Evolutionary conservation across 2,113 vertebrate species (phyloP).

Genomic region (Ictidomys tridecemlineatus): DNA sequence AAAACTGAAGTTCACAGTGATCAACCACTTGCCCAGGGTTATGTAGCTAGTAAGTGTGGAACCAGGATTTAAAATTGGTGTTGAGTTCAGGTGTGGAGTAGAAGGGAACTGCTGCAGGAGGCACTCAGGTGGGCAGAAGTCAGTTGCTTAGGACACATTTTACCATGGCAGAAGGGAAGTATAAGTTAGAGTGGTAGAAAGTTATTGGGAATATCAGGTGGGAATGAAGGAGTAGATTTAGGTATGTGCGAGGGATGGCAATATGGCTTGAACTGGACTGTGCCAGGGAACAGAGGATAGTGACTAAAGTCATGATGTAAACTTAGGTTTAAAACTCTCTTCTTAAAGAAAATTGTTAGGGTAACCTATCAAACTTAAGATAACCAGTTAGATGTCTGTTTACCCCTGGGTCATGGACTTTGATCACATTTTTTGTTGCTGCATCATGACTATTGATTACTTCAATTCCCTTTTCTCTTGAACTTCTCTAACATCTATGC

Average conservation of each 20-base stretch:
- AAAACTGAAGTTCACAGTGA: not conserved
- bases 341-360: not conserved
- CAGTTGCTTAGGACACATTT: not conserved
- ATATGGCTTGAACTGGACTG: not conserved
- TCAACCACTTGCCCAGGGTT: not conserved
- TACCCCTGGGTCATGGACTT: not conserved
- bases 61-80: not conserved
- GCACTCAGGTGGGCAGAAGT: rapidly evolving
- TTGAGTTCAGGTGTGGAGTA: not conserved
- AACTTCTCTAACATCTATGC: not conserved
- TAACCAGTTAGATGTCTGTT: constrained; percentile 1
- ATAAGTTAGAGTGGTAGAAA: not conserved
- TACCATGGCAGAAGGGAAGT: not conserved
- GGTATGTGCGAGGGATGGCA: rapidly evolving
- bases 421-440: not conserved
- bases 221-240: not conserved
- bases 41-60: not conserved
- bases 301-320: not conserved
- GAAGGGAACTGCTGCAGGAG: not conserved
- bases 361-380: not conserved
- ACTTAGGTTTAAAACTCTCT: not conserved
- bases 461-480: not conserved
- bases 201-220: not conserved
- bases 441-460: not conserved
- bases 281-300: not conserved